A percentile compares a stretch with the other conserved stretches of the same genome.
Conservation (phyloP, 2,888 invertebrate species). For the Rhyacophila evoluta region DNA sequence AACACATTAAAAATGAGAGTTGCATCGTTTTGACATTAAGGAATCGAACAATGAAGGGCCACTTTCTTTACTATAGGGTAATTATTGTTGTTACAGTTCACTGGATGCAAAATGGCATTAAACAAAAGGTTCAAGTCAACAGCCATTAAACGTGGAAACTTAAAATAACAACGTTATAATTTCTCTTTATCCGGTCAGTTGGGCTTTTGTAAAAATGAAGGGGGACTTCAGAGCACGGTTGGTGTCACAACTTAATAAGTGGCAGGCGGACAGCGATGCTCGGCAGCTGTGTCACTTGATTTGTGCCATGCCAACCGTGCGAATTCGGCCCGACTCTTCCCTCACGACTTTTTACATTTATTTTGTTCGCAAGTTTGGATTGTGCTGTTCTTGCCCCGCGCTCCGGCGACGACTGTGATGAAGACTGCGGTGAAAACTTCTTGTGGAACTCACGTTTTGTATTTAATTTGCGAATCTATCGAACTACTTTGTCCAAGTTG, state of each 20-base stretch:
- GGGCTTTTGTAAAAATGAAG: background rate
- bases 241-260: constrained; percentile 2
- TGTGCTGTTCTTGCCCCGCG: background rate
- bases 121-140: background rate
- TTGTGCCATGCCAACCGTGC: constrained; percentile 12
- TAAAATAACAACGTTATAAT: background rate
- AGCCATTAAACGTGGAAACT: background rate
- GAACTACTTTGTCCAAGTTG: too few species aligned
- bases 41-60: too few species aligned
- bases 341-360: background rate
- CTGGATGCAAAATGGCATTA: background rate
- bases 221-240: background rate
- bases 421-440: too few species aligned
- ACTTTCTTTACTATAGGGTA: too few species aligned
- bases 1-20: too few species aligned
- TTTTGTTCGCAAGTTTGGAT: background rate
- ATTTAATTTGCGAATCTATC: too few species aligned
- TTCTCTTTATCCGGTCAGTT: constrained; percentile 22
- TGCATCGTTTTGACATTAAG: too few species aligned
- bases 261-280: background rate
- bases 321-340: background rate
- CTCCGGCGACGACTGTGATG: too few species aligned
- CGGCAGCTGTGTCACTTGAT: constrained; percentile 10
- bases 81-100: background rate
- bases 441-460: too few species aligned